Evolutionary conservation across 2,888 invertebrate species (phyloP).

Genomic region (Aleiodes testaceus): DNA sequence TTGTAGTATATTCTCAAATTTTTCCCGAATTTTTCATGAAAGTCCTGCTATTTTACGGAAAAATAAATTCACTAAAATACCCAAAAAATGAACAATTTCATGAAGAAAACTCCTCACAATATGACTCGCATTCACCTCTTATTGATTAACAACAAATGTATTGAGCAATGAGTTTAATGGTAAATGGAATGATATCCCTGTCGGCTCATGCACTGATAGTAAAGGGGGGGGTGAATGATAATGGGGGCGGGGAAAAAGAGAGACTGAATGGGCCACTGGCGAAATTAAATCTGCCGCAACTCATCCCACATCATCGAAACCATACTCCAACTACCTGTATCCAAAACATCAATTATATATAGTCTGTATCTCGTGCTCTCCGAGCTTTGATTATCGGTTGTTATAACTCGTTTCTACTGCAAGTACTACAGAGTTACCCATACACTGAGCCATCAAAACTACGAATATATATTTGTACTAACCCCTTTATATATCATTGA

Average conservation of each 20-base stretch:
- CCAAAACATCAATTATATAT: conserved; percentile 10
- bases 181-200: conserved; percentile 68
- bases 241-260: neutral
- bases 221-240: neutral
- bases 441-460: conserved; percentile 1
- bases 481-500: conserved; percentile 34
- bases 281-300: conserved; percentile 42
- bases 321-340: conserved; percentile 4
- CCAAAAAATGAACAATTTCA: neutral
- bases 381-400: conserved; percentile 43
- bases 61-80: too few relatives aligned
- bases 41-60: too few relatives aligned
- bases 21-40: too few relatives aligned
- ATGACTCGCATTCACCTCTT: conserved; percentile 52
- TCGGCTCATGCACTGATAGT: conserved; percentile 39
- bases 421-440: neutral
- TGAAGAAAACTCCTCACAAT: conserved; percentile 4
- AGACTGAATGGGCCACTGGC: conserved; percentile 20
- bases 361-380: conserved; percentile 30
- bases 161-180: conserved; percentile 63
- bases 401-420: conserved; percentile 39
- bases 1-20: too few relatives aligned
- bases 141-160: conserved; percentile 69
- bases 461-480: conserved; percentile 9
- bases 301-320: neutral